These are phyloP conservation scores for Hippasteria phrygiana DNA, from an alignment of 53 echinoderm and acorn worm species.

Conservation along the genomic window DNA sequence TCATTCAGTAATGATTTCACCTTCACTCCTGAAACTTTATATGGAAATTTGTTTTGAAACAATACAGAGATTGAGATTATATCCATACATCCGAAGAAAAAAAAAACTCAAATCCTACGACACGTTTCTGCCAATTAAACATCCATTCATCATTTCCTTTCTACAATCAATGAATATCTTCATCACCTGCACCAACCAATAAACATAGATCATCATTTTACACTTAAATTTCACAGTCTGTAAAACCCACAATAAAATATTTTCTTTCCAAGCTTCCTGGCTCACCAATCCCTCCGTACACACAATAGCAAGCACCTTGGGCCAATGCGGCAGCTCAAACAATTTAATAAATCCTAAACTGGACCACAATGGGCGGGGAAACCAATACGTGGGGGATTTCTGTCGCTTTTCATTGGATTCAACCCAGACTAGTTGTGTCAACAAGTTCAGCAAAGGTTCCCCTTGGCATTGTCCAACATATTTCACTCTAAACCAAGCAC, in stretches of 20 bases:
- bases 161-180: not conserved
- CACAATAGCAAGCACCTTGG: constrained; percentile 18
- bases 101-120: not conserved
- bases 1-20: no score
- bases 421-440: constrained; percentile 12
- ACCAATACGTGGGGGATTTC: constrained; percentile 11
- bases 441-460: not conserved
- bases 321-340: not conserved
- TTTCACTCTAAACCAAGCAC: not conserved
- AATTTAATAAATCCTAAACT: constrained; percentile 1
- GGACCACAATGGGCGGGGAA: constrained; percentile 14
- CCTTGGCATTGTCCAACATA: not conserved
- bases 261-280: constrained; percentile 23
- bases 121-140: not conserved
- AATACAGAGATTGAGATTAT: no score
- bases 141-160: not conserved
- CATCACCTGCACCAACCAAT: not conserved
- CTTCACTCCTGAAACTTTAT: no score
- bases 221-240: constrained; percentile 19
- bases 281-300: not conserved
- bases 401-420: constrained; percentile 30
- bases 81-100: no score
- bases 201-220: not conserved
- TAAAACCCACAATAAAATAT: constrained; percentile 35
- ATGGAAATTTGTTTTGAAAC: no score